Evolutionary conservation across 2,113 vertebrate species (phyloP), one percentile per base, ranked within the genome.

Genomic region (Leptodactylus fuscus): DNA sequence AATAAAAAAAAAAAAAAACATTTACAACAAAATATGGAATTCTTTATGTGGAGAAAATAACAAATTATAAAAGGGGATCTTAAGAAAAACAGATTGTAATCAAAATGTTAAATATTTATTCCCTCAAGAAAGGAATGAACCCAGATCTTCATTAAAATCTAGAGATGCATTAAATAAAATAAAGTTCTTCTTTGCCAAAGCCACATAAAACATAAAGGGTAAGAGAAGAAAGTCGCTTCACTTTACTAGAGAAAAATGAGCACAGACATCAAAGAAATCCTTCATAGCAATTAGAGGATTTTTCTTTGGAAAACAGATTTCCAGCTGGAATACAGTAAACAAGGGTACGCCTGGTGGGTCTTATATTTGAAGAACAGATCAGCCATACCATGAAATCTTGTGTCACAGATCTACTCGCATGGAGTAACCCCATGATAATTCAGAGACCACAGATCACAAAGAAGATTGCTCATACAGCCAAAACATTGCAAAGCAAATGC

Each of bases 81-180:
- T n/a, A n/a, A n/a, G n/a, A n/a, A n/a, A n/a, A n/a, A n/a, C n/a
- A n/a, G n/a, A 49, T 49, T 18, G 18, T 44, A 82, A 60, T 74
- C 24, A 84, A 48, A 84, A 77, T 84, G 41, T 22, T 62, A 77
- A 36, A 84, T 75, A 83, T 83, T 83, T 75, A 83, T 32, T 76
- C 38, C 71, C 71, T 58, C 2, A 32, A 27, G 70, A 76, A 77
- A 62, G 22, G 53, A 77, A 77, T 67, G 15, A 62, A 76, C 77
- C 58, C 82, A 84, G 82, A 84, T 84, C 81, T 58, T 83, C 81
- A 83, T 83, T 83, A 83, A 75, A 75, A 58, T 38, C 13, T 74
- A 75, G 55, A 58, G 51, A 83, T 60, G 51, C 13, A 74, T 75
- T 62, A 32, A 46, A 46, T 46, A 20, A 84, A 84, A 76, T 71